phyloP scores from a whole-genome alignment of 2,113 vertebrate species.

The Malurus elegans region DNA sequence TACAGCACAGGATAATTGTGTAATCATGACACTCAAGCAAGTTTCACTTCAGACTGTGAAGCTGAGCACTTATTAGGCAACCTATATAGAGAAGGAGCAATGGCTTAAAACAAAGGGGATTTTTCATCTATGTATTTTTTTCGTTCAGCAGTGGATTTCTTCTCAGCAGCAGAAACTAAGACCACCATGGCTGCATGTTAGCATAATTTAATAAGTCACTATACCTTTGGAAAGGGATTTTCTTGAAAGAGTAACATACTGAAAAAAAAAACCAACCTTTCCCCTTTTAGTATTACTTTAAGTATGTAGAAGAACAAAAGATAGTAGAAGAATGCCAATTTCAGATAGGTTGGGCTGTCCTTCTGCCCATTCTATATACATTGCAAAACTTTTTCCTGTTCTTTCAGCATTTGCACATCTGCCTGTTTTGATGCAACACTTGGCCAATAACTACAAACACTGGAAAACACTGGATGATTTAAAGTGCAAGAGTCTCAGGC shows the following conservation, averaged over 20 bases:
- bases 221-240: neutral
- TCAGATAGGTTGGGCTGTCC: neutral
- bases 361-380: neutral
- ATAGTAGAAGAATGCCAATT: neutral
- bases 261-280: neutral
- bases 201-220: neutral
- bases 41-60: neutral
- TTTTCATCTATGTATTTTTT: neutral
- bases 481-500: conserved; percentile 89
- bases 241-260: neutral
- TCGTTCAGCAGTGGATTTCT: neutral
- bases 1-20: neutral
- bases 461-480: conserved; percentile 94
- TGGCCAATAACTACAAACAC: conserved; percentile 94
- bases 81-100: neutral
- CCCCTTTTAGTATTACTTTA: neutral
- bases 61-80: neutral
- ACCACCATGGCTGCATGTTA: neutral
- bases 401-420: conserved; percentile 89
- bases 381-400: neutral
- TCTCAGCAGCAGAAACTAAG: neutral
- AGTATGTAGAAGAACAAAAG: neutral
- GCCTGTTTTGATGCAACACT: conserved; percentile 89
- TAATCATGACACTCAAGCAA: neutral
- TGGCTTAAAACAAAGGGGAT: neutral